Percentiles rank a stretch among this genome's conserved stretches.
Evolutionary conservation across 2,888 invertebrate genomes (phyloP).

Genomic region (Pseudoips prasinana): DNA sequence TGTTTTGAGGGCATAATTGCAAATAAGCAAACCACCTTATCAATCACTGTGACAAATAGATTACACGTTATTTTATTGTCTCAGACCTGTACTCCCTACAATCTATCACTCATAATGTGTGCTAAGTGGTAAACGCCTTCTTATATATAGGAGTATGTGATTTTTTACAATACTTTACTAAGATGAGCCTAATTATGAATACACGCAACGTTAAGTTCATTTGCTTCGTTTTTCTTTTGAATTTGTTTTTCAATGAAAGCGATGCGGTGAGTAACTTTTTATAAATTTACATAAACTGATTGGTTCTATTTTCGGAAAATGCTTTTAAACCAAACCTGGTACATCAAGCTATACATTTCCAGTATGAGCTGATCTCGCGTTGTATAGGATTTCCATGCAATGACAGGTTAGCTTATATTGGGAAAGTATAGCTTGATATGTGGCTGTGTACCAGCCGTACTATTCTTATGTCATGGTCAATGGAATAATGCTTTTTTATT

Average conservation of each 20-base stretch:
- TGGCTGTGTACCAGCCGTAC: too few relatives aligned
- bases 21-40: too few relatives aligned
- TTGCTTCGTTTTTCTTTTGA: slow-evolving; percentile 18
- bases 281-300: too few relatives aligned
- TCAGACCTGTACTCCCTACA: slow-evolving; percentile 27
- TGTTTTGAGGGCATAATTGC: slow-evolving; percentile 8
- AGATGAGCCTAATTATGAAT: slow-evolving; percentile 32
- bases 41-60: slow-evolving; percentile 11
- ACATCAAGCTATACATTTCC: too few relatives aligned
- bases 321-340: too few relatives aligned
- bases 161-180: slow-evolving; percentile 21
- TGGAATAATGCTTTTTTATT: too few relatives aligned
- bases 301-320: too few relatives aligned
- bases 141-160: slow-evolving; percentile 38
- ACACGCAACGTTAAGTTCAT: slow-evolving; percentile 18
- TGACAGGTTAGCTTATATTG: too few relatives aligned
- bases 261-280: slow-evolving; percentile 40
- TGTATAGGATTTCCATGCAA: too few relatives aligned
- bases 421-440: too few relatives aligned
- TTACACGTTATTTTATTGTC: slow-evolving; percentile 38
- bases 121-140: slow-evolving; percentile 30
- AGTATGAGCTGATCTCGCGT: too few relatives aligned
- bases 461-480: too few relatives aligned
- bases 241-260: slow-evolving; percentile 25
- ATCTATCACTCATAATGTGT: slow-evolving; percentile 46